phyloP scores from a whole-genome alignment of 2,888 invertebrate species.

The Dryadula phaetusa region DNA sequence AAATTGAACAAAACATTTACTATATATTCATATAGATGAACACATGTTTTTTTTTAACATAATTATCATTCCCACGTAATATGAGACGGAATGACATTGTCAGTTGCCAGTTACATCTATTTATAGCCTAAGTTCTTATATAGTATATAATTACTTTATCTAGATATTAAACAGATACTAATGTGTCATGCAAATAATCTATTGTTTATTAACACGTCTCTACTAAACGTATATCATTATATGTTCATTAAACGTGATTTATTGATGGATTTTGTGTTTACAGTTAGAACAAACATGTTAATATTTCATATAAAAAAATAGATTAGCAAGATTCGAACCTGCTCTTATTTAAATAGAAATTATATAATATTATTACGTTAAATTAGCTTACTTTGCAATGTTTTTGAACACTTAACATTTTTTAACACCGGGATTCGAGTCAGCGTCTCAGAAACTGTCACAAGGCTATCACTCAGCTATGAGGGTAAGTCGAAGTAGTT shows the following conservation, averaged over 20 bases:
- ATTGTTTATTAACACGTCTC: conserved; percentile 11
- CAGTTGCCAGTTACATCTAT: neutral
- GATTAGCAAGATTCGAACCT: neutral
- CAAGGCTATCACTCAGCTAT: too few species aligned
- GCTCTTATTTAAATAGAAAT: too few species aligned
- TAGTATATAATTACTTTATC: neutral
- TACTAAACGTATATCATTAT: neutral
- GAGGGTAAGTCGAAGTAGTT: neutral
- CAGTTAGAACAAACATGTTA: neutral
- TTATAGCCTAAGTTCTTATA: neutral
- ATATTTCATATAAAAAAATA: neutral
- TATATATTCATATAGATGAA: too few species aligned
- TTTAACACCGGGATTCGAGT: too few species aligned
- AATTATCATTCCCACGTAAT: neutral
- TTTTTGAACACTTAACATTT: too few species aligned
- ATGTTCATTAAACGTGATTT: neutral
- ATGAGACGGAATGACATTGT: neutral
- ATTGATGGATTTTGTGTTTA: neutral
- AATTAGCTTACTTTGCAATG: too few species aligned
- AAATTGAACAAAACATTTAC: too few species aligned
- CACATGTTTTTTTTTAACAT: neutral
- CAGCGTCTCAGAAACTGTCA: too few species aligned
- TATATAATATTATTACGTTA: neutral
- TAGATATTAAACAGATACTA: neutral
- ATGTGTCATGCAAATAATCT: neutral